Conservation (phyloP, 1,140 invertebrate genomes). For the Sarcophaga bullata region DNA sequence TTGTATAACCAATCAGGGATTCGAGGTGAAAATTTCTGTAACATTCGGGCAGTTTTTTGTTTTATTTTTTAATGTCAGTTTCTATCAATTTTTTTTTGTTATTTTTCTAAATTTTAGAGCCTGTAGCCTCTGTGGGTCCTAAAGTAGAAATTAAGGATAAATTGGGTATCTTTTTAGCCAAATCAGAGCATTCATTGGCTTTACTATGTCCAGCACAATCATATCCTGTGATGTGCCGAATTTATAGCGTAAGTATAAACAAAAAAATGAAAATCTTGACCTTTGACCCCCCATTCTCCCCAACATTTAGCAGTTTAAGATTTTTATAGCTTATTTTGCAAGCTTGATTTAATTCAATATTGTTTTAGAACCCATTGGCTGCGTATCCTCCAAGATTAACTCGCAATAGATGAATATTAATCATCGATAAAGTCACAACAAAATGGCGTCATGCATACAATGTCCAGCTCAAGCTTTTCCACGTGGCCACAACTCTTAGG, state of each 20-base stretch:
- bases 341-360: conserved; percentile 3
- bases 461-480: too few species aligned
- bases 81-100: conserved; percentile 30
- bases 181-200: conserved; percentile 75
- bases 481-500: too few species aligned
- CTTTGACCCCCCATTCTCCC: too few species aligned
- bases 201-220: too few species aligned
- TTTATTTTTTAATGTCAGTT: background rate
- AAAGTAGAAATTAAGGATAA: conserved; percentile 65
- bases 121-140: conserved; percentile 74
- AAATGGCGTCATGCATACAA: too few species aligned
- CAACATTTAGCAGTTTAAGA: background rate
- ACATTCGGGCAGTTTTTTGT: background rate
- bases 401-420: conserved; percentile 78
- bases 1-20: background rate
- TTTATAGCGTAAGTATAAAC: conserved; percentile 66
- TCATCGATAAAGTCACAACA: too few species aligned
- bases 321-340: background rate
- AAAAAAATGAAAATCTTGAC: background rate
- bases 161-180: conserved; percentile 55
- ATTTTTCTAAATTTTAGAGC: conserved; percentile 68
- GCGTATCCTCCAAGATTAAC: conserved; percentile 78
- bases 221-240: conserved; percentile 71
- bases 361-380: conserved; percentile 67
- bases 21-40: conserved; percentile 16